Percentiles rank a stretch among this genome's conserved stretches.
Conservation (phyloP, 2,888 invertebrate species). For the Agrilus cyanescens region DNA sequence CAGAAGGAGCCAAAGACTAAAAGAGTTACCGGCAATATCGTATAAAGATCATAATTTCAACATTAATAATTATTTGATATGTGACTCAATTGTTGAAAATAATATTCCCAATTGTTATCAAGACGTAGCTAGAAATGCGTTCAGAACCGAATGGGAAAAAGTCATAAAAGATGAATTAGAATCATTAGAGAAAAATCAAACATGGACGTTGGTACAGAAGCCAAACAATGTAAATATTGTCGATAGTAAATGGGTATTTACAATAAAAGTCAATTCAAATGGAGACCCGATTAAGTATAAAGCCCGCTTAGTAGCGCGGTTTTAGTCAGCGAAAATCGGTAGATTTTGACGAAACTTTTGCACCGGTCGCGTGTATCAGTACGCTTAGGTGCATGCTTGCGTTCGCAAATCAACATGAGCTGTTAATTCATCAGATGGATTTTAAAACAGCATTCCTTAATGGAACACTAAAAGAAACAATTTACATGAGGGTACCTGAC, state of each 20-base stretch:
- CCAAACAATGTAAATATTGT: background rate
- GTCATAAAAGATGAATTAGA: background rate
- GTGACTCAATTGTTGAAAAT: no score
- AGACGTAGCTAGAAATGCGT: background rate
- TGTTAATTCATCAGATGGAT: slow-evolving; percentile 18
- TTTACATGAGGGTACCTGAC: slow-evolving; percentile 17
- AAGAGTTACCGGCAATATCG: no score
- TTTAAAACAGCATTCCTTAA: slow-evolving; percentile 20
- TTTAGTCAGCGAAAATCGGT: background rate
- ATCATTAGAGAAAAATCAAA: no score
- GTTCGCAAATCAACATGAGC: slow-evolving; percentile 11
- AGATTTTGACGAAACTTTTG: slow-evolving; percentile 4
- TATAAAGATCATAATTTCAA: no score
- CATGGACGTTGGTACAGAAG: slow-evolving; percentile 1
- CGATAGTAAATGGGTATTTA: no score
- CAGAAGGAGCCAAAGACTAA: no score
- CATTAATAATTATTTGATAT: no score
- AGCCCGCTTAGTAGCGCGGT: slow-evolving; percentile 3
- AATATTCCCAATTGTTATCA: slow-evolving; percentile 2
- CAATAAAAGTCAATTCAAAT: no score
- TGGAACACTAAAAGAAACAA: slow-evolving; percentile 16
- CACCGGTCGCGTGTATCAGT: slow-evolving; percentile 9
- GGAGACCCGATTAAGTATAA: slow-evolving; percentile 3
- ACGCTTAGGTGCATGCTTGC: slow-evolving; percentile 13
- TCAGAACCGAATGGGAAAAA: slow-evolving; percentile 2